phyloP scores from a whole-genome alignment of 2,888 invertebrate species.

The Eupithecia abbreviata region DNA sequence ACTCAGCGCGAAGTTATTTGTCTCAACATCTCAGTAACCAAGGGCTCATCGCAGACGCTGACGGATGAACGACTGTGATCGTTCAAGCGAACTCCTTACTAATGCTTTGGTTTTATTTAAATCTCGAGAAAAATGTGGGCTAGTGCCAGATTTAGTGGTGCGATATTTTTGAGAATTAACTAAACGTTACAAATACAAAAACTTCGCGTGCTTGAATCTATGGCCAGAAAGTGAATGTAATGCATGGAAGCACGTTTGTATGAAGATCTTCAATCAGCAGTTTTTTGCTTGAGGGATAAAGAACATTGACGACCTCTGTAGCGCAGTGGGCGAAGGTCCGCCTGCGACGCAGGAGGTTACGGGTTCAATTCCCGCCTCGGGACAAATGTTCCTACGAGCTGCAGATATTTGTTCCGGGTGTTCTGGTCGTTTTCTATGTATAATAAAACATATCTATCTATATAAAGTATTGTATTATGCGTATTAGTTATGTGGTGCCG shows the following conservation, averaged over 20 bases:
- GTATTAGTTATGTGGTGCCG: too few species aligned
- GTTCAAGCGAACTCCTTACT: constrained; percentile 9
- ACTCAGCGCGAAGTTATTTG: not conserved
- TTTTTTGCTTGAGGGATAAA: too few species aligned
- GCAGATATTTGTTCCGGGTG: too few species aligned
- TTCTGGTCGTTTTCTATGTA: too few species aligned
- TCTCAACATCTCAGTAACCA: constrained; percentile 1
- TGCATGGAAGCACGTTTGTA: not conserved
- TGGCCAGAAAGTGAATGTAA: not conserved
- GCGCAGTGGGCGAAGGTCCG: too few species aligned
- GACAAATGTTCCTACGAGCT: too few species aligned
- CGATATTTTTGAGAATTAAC: constrained; percentile 10
- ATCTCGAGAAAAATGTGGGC: constrained; percentile 12
- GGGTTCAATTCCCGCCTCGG: too few species aligned
- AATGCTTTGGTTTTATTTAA: constrained; percentile 15
- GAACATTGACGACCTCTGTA: too few species aligned
- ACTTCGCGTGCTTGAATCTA: not conserved
- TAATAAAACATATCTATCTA: too few species aligned
- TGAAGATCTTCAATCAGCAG: not conserved
- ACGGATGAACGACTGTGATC: constrained; percentile 7
- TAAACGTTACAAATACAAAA: not conserved
- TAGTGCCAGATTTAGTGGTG: constrained; percentile 15
- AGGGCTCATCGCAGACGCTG: constrained; percentile 1
- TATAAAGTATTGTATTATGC: too few species aligned
- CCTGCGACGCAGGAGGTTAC: too few species aligned